Evolutionary conservation across 2,113 vertebrate genomes (phyloP).

Genomic region (Vimba vimba): DNA sequence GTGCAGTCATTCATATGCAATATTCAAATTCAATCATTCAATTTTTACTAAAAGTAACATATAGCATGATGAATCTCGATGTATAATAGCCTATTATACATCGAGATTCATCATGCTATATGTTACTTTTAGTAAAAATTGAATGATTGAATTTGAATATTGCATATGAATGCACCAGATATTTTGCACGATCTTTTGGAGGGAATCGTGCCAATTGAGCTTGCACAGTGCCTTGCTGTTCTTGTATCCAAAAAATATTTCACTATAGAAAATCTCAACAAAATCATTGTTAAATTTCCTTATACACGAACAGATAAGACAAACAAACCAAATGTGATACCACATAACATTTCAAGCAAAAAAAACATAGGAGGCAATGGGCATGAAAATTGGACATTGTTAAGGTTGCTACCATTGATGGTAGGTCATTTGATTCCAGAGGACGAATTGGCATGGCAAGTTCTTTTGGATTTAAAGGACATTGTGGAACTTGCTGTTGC

Average conservation of each 20-base stretch:
- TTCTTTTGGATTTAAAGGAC: slow-evolving; percentile 41
- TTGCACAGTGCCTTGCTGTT: slow-evolving; percentile 42
- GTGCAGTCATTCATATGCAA: too few species aligned
- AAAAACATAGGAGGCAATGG: slow-evolving; percentile 12
- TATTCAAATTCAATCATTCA: too few species aligned
- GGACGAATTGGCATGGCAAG: slow-evolving; percentile 21
- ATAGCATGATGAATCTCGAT: too few species aligned
- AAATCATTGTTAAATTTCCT: too few species aligned
- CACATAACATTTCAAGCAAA: background rate
- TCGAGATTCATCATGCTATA: too few species aligned
- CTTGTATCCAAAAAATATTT: too few species aligned
- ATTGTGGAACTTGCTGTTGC: slow-evolving; percentile 43
- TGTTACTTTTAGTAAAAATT: too few species aligned
- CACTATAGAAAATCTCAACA: too few species aligned
- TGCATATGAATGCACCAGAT: too few species aligned
- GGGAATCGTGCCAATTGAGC: slow-evolving; percentile 39
- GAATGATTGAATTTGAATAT: too few species aligned
- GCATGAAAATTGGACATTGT: slow-evolving; percentile 44
- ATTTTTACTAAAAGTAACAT: too few species aligned
- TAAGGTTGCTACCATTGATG: slow-evolving; percentile 25
- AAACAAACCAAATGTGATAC: slow-evolving; percentile 15
- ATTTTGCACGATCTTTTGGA: slow-evolving; percentile 7
- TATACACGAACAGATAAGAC: slow-evolving; percentile 37
- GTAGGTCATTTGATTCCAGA: slow-evolving; percentile 24
- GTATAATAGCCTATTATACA: too few species aligned